A percentile compares a stretch with the other conserved stretches of the same genome.
Evolutionary conservation across 2,888 invertebrate genomes (phyloP).

Genomic region (Hydroisotoma schaefferi): DNA sequence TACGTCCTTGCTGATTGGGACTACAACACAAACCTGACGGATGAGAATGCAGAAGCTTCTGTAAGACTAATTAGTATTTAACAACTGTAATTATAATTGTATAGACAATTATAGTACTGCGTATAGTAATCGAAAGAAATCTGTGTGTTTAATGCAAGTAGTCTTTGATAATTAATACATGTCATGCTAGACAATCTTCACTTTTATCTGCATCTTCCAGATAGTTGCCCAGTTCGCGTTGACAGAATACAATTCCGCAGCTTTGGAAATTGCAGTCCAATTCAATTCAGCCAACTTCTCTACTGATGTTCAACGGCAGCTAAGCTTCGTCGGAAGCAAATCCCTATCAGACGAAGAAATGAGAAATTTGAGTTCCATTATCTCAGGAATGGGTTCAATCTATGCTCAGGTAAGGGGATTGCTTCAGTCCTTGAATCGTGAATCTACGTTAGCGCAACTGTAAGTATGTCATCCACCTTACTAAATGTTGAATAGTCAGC

Average conservation of each 20-base stretch:
- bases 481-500: too few relatives aligned
- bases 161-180: too few relatives aligned
- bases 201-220: too few relatives aligned
- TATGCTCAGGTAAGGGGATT: constrained; percentile 48
- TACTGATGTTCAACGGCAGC: constrained; percentile 43
- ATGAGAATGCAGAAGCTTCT: constrained; percentile 57
- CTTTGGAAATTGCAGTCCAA: constrained; percentile 38
- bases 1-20: constrained; percentile 66
- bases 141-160: too few relatives aligned
- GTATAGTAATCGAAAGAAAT: too few relatives aligned
- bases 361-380: constrained; percentile 41
- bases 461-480: too few relatives aligned
- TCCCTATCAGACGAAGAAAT: constrained; percentile 46
- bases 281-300: constrained; percentile 46
- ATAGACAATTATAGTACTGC: too few relatives aligned
- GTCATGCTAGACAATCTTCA: too few relatives aligned
- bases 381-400: constrained; percentile 48
- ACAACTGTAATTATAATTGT: too few relatives aligned
- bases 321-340: constrained; percentile 42
- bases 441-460: too few relatives aligned
- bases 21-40: constrained; percentile 72
- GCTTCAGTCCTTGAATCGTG: too few relatives aligned
- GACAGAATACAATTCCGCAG: constrained; percentile 33
- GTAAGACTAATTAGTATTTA: too few relatives aligned
- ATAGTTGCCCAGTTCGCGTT: constrained; percentile 37